Evolutionary conservation across 2,888 invertebrate genomes (phyloP), one percentile per base, ranked within the genome.

Genomic region (Rotaria magnacalcarata): DNA sequence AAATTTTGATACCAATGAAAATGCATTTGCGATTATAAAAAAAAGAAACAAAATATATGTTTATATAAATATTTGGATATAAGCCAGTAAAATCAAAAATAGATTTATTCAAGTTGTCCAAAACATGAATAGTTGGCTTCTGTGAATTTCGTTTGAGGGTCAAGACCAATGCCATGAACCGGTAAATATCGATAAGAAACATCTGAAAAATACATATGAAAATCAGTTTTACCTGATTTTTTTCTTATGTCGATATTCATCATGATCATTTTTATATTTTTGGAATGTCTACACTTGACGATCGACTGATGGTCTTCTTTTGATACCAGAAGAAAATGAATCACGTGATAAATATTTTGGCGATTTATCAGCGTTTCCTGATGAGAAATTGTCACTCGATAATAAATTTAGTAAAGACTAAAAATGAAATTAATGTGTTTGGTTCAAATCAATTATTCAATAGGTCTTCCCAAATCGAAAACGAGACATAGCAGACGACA

Each of bases 161-260:
- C 75, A 19, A 85, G n/a, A 43, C 85, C 86, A 50, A 54, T 24
- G 34, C 58, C 86, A 84, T 74, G 85, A 34, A 85, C 85, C 4
- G 84, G 86, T 43, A 86, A 84, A 84, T 74, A 86, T 41, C 52
- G 27, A 52, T 24, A 52, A 58, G 34, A 50, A 58, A 85, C 86
- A 86, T 85, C 86, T 86, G 34, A 43, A 27, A 34, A 50, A 85
- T 24, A 24, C 4, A 7, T 24, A 24, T 8, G 2, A 11, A 11
- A 75, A 47, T 24, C 3, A 1, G 1, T 24, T 43, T 21, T 10
- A 75, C 3, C 1, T 1, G 24, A 6, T 24, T 24, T 41, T 43
- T 14, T 43, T 80, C 80, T n/a, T 47, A 24, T 80, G 24, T 47
- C n/a, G 80, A 24, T 16, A 5, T n/a, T 14, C 16, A 80, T 47